phyloP scores from a whole-genome alignment of 2,113 vertebrate species.

The Takifugu flavidus region DNA sequence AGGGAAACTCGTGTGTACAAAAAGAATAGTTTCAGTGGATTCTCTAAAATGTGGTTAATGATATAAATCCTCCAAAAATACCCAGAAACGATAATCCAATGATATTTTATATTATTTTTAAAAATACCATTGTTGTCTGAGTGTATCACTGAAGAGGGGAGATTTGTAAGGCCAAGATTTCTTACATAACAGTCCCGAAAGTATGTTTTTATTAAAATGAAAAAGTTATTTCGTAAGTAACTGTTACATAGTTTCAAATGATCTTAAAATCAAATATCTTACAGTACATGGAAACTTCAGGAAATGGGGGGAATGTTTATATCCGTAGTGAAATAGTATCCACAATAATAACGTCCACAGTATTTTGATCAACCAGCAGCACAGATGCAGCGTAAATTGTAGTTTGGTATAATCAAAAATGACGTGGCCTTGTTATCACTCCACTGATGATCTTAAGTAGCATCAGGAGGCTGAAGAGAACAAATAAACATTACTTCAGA shows the following conservation, averaged over 20 bases:
- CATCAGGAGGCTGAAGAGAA: slow-evolving; percentile 81
- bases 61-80: too few relatives aligned
- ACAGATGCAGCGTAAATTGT: background rate
- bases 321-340: background rate
- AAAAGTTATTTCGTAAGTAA: background rate
- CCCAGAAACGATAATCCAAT: too few relatives aligned
- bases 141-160: background rate
- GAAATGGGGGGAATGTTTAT: background rate
- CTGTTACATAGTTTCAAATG: too few relatives aligned
- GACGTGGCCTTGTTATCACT: slow-evolving; percentile 57
- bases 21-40: too few relatives aligned
- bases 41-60: too few relatives aligned
- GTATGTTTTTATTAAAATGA: too few relatives aligned
- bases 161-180: slow-evolving; percentile 7
- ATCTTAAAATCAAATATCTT: slow-evolving; percentile 7
- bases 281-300: background rate
- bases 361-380: background rate
- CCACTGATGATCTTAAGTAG: slow-evolving; percentile 75
- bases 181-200: background rate
- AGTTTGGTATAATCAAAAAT: slow-evolving; percentile 15
- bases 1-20: too few relatives aligned
- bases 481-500: slow-evolving; percentile 24
- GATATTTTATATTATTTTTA: too few relatives aligned
- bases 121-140: too few relatives aligned
- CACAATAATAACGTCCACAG: too few relatives aligned